phyloP scores from a whole-genome alignment of 2,888 invertebrate species.

The Smittia aterrima region DNA sequence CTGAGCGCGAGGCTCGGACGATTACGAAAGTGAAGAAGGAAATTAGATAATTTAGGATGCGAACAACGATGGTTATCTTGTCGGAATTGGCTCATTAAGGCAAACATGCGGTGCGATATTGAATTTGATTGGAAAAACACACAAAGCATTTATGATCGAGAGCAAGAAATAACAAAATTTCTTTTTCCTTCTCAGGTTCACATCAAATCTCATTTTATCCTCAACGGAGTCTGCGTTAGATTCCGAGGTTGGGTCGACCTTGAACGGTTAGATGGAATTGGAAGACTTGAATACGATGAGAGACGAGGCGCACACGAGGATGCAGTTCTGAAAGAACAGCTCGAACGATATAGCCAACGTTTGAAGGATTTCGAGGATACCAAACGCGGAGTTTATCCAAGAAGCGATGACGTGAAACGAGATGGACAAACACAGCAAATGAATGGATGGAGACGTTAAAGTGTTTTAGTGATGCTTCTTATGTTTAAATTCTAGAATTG shows the following conservation, averaged over 20 bases:
- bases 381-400: conserved; percentile 30
- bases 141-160: neutral
- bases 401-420: conserved; percentile 24
- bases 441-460: conserved; percentile 36
- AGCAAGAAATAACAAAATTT: neutral
- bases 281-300: conserved; percentile 89
- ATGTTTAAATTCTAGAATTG: neutral
- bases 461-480: neutral
- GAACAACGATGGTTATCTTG: neutral
- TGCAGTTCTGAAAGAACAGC: conserved; percentile 81
- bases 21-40: neutral
- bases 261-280: conserved; percentile 89
- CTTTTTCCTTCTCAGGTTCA: conserved; percentile 74
- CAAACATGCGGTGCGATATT: neutral
- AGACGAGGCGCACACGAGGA: conserved; percentile 89
- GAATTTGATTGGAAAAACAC: neutral
- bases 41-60: neutral
- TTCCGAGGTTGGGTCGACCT: conserved; percentile 94
- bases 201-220: conserved; percentile 88
- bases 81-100: neutral
- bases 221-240: conserved; percentile 98
- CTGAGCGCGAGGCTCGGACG: neutral
- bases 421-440: neutral
- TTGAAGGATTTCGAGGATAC: conserved; percentile 36
- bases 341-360: conserved; percentile 72